These are phyloP conservation scores for Ceraclea dissimilis DNA, from an alignment of 2,888 invertebrate species.

Conservation along the genomic window DNA sequence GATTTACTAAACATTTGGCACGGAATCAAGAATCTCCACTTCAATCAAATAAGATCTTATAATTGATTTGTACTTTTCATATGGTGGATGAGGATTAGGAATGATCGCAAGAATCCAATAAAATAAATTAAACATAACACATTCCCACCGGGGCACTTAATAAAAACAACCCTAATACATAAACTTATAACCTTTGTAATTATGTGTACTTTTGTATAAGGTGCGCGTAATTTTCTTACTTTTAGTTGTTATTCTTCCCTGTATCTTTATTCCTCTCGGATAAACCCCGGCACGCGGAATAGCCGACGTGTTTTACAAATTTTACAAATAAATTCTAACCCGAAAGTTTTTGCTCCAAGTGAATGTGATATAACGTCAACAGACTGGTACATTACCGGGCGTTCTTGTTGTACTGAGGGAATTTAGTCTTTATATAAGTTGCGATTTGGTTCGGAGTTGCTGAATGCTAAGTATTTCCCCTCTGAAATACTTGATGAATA, in stretches of 20 bases:
- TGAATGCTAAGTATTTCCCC: constrained; percentile 9
- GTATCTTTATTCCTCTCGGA: constrained; percentile 5
- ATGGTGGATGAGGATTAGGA: too few species aligned
- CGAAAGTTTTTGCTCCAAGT: background rate
- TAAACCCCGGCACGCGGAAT: constrained; percentile 6
- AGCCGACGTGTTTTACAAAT: background rate
- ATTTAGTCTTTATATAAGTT: background rate
- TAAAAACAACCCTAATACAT: too few species aligned
- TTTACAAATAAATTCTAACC: background rate
- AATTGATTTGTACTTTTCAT: too few species aligned
- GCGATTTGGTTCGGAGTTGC: background rate
- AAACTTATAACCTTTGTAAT: too few species aligned
- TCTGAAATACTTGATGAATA: constrained; percentile 19
- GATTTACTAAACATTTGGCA: too few species aligned
- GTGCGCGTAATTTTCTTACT: background rate
- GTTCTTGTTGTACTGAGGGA: background rate
- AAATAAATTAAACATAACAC: too few species aligned
- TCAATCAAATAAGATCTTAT: too few species aligned
- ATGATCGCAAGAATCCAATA: too few species aligned
- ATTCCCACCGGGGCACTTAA: too few species aligned
- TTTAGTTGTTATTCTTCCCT: background rate
- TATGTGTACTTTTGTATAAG: background rate
- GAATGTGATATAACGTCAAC: background rate
- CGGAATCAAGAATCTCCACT: too few species aligned
- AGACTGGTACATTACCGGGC: background rate